These are phyloP conservation scores for Lithophane ornitopus DNA, from an alignment of 2,888 invertebrate species.

Conservation along the genomic window DNA sequence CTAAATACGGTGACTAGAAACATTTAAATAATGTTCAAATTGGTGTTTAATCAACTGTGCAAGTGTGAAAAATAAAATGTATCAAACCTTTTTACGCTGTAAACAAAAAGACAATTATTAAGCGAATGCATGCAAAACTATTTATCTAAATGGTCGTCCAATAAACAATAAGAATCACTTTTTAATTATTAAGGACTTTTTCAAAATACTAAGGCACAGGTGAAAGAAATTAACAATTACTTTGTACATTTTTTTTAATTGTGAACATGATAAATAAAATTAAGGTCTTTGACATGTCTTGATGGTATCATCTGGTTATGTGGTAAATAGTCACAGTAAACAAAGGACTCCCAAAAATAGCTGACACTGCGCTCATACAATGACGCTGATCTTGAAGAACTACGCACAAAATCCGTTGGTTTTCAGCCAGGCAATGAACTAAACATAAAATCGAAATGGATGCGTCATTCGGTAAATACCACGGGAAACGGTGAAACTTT, in stretches of 20 bases:
- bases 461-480: conserved; percentile 72
- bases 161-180: not conserved
- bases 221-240: not conserved
- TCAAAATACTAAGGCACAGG: not conserved
- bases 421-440: conserved; percentile 71
- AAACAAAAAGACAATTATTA: conserved; percentile 75
- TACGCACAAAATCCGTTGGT: conserved; percentile 75
- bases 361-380: conserved; percentile 67
- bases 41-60: conserved; percentile 49
- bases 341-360: conserved; percentile 78
- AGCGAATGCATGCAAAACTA: conserved; percentile 58
- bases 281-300: conserved; percentile 39
- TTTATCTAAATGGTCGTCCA: not conserved
- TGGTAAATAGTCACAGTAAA: conserved; percentile 65
- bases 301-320: conserved; percentile 49
- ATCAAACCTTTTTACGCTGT: conserved; percentile 88
- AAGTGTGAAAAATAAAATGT: conserved; percentile 51
- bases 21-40: not conserved
- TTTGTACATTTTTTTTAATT: conserved; percentile 16
- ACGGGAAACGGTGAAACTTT: conserved; percentile 47
- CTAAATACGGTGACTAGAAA: not conserved
- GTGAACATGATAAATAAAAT: conserved; percentile 39
- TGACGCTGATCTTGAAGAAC: conserved; percentile 73
- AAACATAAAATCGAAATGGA: conserved; percentile 70
- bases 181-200: not conserved